Evolutionary conservation across 2,797 vertebrate genomes (phyloP).

Genomic region (Masticophis lateralis): DNA sequence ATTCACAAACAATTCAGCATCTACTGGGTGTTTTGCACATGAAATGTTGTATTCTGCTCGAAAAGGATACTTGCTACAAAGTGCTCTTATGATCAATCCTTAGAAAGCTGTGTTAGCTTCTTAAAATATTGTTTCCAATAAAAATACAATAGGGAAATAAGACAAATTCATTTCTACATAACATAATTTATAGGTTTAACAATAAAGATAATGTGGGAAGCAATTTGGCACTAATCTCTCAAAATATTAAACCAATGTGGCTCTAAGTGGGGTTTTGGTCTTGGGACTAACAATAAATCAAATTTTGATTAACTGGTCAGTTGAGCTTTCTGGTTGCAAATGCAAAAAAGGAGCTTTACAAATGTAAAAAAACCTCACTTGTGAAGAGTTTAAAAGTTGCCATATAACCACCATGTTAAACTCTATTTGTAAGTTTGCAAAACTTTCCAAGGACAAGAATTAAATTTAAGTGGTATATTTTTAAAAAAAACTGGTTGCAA

Average conservation of each 20-base stretch:
- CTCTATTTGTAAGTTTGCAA: background rate
- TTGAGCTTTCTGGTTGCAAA: background rate
- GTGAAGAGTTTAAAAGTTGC: background rate
- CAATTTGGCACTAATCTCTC: background rate
- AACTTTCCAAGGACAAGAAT: background rate
- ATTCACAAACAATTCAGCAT: background rate
- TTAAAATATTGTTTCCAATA: background rate
- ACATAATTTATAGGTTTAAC: background rate
- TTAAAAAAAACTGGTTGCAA: background rate
- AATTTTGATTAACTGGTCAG: background rate
- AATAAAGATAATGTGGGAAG: background rate
- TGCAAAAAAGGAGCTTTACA: background rate
- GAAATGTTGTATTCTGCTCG: conserved; percentile 6
- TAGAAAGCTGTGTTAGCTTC: background rate
- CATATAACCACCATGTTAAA: background rate
- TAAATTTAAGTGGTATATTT: background rate
- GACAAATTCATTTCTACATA: background rate
- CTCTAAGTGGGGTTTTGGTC: background rate
- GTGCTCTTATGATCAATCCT: background rate
- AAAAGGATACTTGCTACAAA: background rate
- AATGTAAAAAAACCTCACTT: background rate
- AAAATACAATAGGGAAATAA: background rate
- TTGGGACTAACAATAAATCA: background rate
- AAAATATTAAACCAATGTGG: background rate
- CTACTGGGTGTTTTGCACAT: conserved; percentile 7